Evolutionary conservation across 2,113 vertebrate genomes (phyloP).

Genomic region (Stegastes partitus): DNA sequence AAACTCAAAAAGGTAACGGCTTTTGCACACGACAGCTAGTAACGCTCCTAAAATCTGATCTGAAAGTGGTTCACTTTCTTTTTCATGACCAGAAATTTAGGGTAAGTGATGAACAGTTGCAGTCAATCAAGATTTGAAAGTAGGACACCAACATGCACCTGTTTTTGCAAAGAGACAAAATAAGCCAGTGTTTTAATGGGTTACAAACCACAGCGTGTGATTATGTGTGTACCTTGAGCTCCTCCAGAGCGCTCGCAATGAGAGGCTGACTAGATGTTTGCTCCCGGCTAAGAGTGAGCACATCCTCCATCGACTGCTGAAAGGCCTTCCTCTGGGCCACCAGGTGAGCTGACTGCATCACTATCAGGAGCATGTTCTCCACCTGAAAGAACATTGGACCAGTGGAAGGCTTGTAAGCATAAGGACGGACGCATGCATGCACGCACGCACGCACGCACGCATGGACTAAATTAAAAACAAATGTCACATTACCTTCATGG

Average conservation of each 20-base stretch:
- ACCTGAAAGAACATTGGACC: slow-evolving; percentile 83
- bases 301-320: slow-evolving; percentile 92
- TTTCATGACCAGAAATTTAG: slow-evolving; percentile 9
- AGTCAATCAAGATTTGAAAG: slow-evolving; percentile 34
- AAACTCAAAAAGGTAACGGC: too few species aligned
- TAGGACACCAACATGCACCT: slow-evolving; percentile 35
- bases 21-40: slow-evolving; percentile 7
- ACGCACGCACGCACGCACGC: background rate
- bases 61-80: background rate
- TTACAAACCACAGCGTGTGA: background rate
- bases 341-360: slow-evolving; percentile 94
- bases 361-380: slow-evolving; percentile 93
- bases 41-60: slow-evolving; percentile 1
- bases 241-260: slow-evolving; percentile 92
- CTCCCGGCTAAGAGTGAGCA: slow-evolving; percentile 90
- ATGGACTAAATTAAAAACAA: background rate
- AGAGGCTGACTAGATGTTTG: slow-evolving; percentile 97
- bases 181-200: background rate
- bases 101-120: background rate
- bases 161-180: slow-evolving; percentile 8
- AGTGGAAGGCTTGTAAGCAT: background rate
- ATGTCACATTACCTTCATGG: slow-evolving; percentile 88
- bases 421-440: too few species aligned
- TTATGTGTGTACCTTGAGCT: slow-evolving; percentile 90
- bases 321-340: slow-evolving; percentile 93